Conservation (phyloP, 2,888 invertebrate genomes). For the Fragum sueziense region DNA sequence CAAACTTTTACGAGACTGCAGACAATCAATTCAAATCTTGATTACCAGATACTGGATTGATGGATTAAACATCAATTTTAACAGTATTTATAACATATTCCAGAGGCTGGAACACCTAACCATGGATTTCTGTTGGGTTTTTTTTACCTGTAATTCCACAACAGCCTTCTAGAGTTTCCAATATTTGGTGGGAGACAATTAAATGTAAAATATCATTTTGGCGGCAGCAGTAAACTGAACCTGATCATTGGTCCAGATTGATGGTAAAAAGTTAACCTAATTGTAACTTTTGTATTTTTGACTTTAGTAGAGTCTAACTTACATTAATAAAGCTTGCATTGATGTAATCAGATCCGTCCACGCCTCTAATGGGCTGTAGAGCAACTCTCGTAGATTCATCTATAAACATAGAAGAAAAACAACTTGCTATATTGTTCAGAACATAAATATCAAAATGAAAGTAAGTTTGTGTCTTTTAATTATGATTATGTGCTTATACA, state of each 20-base stretch:
- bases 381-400: constrained; percentile 96
- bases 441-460: no score
- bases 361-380: constrained; percentile 92
- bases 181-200: neutral
- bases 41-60: no score
- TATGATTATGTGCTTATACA: no score
- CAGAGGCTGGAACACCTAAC: neutral
- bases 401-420: constrained; percentile 63
- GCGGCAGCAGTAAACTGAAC: no score
- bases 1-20: no score
- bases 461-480: no score
- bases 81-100: neutral
- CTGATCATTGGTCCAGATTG: no score
- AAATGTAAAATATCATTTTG: no score
- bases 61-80: no score
- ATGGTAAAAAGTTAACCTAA: neutral
- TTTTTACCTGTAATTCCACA: neutral
- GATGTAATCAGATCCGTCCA: constrained; percentile 98
- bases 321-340: constrained; percentile 99
- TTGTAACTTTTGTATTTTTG: constrained; percentile 1
- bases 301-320: constrained; percentile 67
- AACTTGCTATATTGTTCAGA: no score
- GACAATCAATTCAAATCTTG: no score
- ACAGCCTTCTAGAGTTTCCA: neutral
- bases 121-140: neutral